These are phyloP conservation scores for Pomphorhynchus laevis DNA, from an alignment of 1,140 invertebrate species.

Conservation along the genomic window DNA sequence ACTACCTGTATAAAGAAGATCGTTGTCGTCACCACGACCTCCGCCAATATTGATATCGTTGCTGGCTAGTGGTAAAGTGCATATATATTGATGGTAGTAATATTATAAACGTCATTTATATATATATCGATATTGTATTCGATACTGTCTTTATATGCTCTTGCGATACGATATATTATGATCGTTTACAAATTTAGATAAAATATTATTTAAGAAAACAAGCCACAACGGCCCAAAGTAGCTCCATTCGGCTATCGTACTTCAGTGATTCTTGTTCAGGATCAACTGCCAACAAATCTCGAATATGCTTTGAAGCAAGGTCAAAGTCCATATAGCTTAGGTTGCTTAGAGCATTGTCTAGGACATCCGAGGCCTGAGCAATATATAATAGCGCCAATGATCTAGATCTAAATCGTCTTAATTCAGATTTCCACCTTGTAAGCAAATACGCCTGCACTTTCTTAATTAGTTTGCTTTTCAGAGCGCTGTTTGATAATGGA, in stretches of 20 bases:
- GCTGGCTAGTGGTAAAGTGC: too few relatives aligned
- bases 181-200: too few relatives aligned
- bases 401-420: slow-evolving; percentile 73
- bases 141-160: too few relatives aligned
- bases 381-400: slow-evolving; percentile 60
- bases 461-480: slow-evolving; percentile 83
- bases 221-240: slow-evolving; percentile 90
- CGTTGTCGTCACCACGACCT: too few relatives aligned
- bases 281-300: slow-evolving; percentile 69
- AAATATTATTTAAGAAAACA: slow-evolving; percentile 54
- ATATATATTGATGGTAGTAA: too few relatives aligned
- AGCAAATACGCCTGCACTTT: slow-evolving; percentile 75
- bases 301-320: slow-evolving; percentile 68
- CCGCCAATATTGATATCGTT: too few relatives aligned
- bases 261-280: slow-evolving; percentile 63
- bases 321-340: slow-evolving; percentile 93
- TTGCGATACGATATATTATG: too few relatives aligned
- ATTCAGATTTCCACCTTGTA: slow-evolving; percentile 75
- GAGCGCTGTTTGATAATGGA: slow-evolving; percentile 63
- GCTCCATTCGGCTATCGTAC: slow-evolving; percentile 25
- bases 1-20: too few relatives aligned
- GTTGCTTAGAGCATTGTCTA: slow-evolving; percentile 97
- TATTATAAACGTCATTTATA: too few relatives aligned
- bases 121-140: too few relatives aligned
- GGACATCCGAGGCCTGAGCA: slow-evolving; percentile 78